Percentiles rank a stretch among this genome's conserved stretches.
phyloP scores from a whole-genome alignment of 2,113 vertebrate species.

The Nesoenas mayeri region DNA sequence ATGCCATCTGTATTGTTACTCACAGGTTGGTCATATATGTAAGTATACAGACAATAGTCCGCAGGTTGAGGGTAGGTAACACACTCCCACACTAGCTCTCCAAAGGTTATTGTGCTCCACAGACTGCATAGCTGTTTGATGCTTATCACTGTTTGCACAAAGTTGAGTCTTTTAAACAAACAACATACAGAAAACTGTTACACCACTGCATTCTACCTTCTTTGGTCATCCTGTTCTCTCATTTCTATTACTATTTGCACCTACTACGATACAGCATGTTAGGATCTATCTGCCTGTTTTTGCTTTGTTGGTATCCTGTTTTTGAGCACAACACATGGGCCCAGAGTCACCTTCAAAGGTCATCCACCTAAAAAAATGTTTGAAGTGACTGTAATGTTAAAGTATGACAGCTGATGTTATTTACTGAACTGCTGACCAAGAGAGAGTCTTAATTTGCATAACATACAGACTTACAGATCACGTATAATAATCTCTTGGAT shows the following conservation, averaged over 20 bases:
- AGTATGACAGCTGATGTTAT: background rate
- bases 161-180: conserved; percentile 6
- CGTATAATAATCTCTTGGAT: background rate
- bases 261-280: background rate
- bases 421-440: background rate
- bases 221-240: background rate
- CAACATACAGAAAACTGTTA: background rate
- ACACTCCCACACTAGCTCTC: background rate
- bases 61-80: background rate
- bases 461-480: background rate
- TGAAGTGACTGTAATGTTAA: background rate
- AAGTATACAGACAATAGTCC: background rate
- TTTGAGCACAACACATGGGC: background rate
- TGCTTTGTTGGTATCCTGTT: background rate
- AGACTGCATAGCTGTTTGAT: background rate
- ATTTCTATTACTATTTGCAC: background rate
- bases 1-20: background rate
- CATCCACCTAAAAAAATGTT: background rate
- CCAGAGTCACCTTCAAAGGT: background rate
- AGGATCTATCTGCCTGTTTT: background rate
- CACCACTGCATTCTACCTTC: background rate
- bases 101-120: conserved; percentile 7
- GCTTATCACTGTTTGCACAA: conserved; percentile 30
- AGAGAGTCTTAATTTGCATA: background rate
- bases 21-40: background rate